Conservation (phyloP, 2,888 invertebrate species). For the Melanostoma scalare region DNA sequence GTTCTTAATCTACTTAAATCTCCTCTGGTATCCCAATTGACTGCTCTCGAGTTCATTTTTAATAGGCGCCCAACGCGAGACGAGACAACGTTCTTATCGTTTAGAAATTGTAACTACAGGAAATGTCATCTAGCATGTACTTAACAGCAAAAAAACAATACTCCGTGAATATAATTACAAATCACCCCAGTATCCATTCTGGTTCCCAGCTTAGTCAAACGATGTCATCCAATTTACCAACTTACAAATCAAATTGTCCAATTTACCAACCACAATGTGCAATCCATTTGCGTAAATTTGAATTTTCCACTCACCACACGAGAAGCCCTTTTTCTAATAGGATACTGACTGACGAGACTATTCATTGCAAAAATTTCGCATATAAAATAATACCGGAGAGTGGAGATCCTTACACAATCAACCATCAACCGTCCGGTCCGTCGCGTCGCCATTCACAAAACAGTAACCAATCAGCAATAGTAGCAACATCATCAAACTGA, state of each 20-base stretch:
- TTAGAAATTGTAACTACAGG: no score
- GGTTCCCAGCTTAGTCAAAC: background rate
- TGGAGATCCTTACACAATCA: conserved; percentile 12
- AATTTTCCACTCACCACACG: conserved; percentile 43
- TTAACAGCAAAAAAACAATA: no score
- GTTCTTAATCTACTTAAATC: no score
- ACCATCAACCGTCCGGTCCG: background rate
- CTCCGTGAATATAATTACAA: background rate
- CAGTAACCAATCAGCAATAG: conserved; percentile 49
- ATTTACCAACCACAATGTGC: conserved; percentile 61
- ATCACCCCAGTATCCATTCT: background rate
- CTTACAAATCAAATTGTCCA: conserved; percentile 69
- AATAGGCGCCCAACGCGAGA: no score
- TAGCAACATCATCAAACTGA: conserved; percentile 35
- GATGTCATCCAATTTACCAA: conserved; percentile 39
- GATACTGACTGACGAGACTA: background rate
- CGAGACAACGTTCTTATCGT: no score
- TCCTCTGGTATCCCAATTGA: no score
- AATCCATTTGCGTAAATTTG: conserved; percentile 70
- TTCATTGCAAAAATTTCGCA: conserved; percentile 37
- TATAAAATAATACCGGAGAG: conserved; percentile 1
- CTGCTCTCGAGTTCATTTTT: no score
- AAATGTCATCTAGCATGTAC: no score
- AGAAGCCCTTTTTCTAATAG: conserved; percentile 3
- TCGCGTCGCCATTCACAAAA: conserved; percentile 19